A percentile compares a stretch with the other conserved stretches of the same genome.
Conservation (phyloP, 2,113 vertebrate genomes). For the Hassar affinis region DNA sequence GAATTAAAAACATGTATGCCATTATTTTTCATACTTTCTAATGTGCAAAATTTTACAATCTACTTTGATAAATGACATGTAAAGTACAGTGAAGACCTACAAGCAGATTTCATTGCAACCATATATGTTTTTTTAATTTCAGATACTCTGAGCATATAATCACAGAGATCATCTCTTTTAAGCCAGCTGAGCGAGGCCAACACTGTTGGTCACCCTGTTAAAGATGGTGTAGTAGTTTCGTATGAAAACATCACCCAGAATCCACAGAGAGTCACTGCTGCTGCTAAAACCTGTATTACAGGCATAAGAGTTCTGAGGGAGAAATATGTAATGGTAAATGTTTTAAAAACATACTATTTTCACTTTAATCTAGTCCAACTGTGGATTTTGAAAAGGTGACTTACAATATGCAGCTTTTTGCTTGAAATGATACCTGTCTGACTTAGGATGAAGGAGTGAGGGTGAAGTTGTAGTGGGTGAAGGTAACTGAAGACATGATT, state of each 20-base stretch:
- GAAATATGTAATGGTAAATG: not conserved
- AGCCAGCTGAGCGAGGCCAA: constrained; percentile 48
- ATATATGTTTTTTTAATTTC: not conserved
- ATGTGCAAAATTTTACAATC: too few relatives aligned
- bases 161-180: constrained; percentile 22
- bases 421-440: constrained; percentile 49
- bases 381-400: not conserved
- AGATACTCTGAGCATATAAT: not conserved
- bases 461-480: constrained; percentile 59
- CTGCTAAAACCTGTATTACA: constrained; percentile 62
- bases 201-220: constrained; percentile 45
- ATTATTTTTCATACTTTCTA: too few relatives aligned
- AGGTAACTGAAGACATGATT: constrained; percentile 65
- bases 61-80: not conserved
- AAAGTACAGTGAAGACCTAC: not conserved
- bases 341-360: not conserved
- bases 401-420: not conserved
- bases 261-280: constrained; percentile 60
- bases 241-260: constrained; percentile 72
- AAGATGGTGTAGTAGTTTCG: constrained; percentile 67
- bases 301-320: constrained; percentile 29
- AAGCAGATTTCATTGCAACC: not conserved
- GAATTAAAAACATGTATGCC: too few relatives aligned
- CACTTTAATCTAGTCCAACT: not conserved
- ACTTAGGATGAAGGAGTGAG: constrained; percentile 61